Base-by-base conservation (phyloP, 2,888 invertebrate species). In the Heteromyza rotundicornis region DNA sequence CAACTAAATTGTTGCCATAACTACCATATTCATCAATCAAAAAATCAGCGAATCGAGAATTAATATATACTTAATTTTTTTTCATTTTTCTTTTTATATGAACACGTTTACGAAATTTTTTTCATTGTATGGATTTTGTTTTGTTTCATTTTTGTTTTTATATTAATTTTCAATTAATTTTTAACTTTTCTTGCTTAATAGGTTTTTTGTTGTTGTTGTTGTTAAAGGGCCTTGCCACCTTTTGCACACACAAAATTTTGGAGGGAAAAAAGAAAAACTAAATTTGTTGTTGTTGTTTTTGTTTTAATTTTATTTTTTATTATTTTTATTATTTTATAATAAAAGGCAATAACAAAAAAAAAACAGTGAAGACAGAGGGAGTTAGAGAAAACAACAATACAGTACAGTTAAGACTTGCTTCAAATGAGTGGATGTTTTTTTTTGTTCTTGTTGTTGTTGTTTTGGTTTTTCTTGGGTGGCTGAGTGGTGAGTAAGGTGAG, bases 91-190 rank as follows among this genome's bases (percentile, higher is more conserved):
- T 19, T 19, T 47, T 19, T 47, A 17, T 59, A 63, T 63, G 63
- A 59, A 63, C 60, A 63, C 63, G 59, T 63, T 63, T 52, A 52
- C 44, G 56, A 56, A 47, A 24, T 56, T 36, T 14, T 53, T 47
- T 2, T 47, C 17, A 19, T 47, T 47, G 47, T 47, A 47, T 40
- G 40, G 10, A 40, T 12, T 47, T 47, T 17, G 17, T 47, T 3
- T 20, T 47, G 40, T 40, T 40, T 8, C 14, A 16, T 32, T 57
- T 44, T 36, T 36, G 40, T 40, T 40, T 40, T 40, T n/a, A 10
- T 10, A 10, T 40, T 3, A n/a, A 40, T 40, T n/a, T 40, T n/a
- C 10, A n/a, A 19, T 47, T 47, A 47, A 47, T 47, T 47, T 47
- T 47, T 47, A 27, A 27, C n/a, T n/a, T n/a, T n/a, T n/a, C n/a